phyloP scores from a whole-genome alignment of 35 echinoderm and acorn worm species.

The Diadema setosum region DNA sequence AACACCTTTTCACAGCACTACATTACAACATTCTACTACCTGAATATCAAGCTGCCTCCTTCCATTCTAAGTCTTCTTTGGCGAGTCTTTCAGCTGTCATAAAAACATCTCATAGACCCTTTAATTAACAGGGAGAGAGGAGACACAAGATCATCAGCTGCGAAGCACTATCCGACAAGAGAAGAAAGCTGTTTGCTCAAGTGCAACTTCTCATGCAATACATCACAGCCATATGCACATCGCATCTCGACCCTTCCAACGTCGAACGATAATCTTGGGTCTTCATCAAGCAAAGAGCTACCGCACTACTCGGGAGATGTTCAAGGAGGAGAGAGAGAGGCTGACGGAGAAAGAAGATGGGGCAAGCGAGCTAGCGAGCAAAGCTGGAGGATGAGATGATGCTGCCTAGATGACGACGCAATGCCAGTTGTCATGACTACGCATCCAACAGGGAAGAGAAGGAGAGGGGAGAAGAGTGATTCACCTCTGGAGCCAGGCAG shows the following conservation, averaged over 20 bases:
- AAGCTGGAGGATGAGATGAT: neutral
- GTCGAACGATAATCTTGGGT: neutral
- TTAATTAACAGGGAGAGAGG: neutral
- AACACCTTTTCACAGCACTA: too few relatives aligned
- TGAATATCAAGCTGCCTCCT: too few relatives aligned
- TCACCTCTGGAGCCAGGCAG: neutral
- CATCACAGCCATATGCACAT: neutral
- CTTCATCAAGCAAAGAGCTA: too few relatives aligned
- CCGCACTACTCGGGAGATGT: too few relatives aligned
- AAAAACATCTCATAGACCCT: neutral
- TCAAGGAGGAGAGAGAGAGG: neutral
- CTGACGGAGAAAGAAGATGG: neutral
- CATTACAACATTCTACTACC: too few relatives aligned
- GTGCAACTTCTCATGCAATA: neutral
- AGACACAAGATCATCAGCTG: neutral
- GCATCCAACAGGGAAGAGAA: slow-evolving; percentile 1
- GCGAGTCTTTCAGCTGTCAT: neutral
- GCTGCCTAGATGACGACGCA: slow-evolving; percentile 2
- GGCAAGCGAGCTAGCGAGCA: neutral
- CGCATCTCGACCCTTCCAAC: neutral
- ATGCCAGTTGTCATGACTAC: neutral
- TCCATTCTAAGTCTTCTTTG: too few relatives aligned
- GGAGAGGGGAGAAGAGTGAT: neutral
- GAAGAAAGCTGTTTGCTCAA: neutral
- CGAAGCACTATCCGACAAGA: neutral